A percentile compares a stretch with the other conserved stretches of the same genome.
Evolutionary conservation across 2,113 vertebrate species (phyloP).

Genomic region (Nothoprocta perdicaria): DNA sequence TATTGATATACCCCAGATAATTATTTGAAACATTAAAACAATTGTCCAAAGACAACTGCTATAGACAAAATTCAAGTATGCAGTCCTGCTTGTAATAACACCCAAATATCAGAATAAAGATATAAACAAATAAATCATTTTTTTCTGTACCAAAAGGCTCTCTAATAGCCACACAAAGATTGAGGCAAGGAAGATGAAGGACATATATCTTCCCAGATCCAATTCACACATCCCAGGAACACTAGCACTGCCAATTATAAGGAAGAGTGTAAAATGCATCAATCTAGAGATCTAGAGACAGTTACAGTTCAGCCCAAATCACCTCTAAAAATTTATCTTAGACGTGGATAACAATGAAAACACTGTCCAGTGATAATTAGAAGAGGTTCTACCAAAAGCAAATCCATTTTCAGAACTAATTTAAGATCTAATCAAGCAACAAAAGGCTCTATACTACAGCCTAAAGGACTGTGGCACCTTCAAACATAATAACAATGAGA

Average conservation of each 20-base stretch:
- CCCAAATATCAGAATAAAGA: neutral
- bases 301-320: neutral
- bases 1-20: neutral
- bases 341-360: neutral
- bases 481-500: neutral
- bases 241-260: neutral
- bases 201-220: no score
- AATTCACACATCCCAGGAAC: neutral
- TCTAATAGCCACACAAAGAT: neutral
- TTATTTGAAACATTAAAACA: neutral
- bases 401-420: neutral
- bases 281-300: neutral
- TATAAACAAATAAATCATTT: neutral
- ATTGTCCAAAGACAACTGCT: neutral
- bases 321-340: neutral
- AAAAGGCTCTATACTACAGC: neutral
- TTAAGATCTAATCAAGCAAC: neutral
- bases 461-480: accelerated
- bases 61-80: neutral
- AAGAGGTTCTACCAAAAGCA: neutral
- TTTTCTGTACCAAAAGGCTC: neutral
- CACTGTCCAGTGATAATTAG: neutral
- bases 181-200: neutral
- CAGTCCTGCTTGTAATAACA: neutral
- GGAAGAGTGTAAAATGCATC: neutral